phyloP scores from a whole-genome alignment of 37 sponge, comb jelly and placozoan species.

The Geodia barretti region DNA sequence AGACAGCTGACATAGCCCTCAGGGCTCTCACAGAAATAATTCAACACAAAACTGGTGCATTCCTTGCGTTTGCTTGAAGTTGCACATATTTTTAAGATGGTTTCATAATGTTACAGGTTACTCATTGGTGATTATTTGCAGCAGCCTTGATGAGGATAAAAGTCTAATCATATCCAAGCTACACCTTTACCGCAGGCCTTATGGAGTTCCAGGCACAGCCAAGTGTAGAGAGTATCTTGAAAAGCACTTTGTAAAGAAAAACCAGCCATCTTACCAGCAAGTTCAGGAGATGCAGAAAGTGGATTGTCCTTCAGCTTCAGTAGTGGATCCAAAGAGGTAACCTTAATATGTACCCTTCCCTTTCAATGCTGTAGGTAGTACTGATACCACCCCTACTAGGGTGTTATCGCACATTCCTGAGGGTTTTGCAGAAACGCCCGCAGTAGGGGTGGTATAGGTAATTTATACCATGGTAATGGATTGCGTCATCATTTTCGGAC shows the following conservation, averaged over 20 bases:
- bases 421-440: too few species aligned
- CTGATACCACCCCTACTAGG: too few species aligned
- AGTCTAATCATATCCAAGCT: slow-evolving; percentile 56
- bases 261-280: neutral
- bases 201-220: neutral
- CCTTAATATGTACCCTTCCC: too few species aligned
- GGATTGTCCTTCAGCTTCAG: neutral
- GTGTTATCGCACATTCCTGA: too few species aligned
- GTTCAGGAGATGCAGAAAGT: too few species aligned
- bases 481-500: too few species aligned
- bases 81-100: neutral
- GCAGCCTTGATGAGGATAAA: slow-evolving; percentile 41
- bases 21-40: slow-evolving; percentile 28
- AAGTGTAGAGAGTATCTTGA: slow-evolving; percentile 19
- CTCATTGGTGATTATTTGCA: slow-evolving; percentile 53
- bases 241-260: slow-evolving; percentile 4
- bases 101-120: slow-evolving; percentile 34
- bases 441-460: too few species aligned
- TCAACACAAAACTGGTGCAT: slow-evolving; percentile 28
- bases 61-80: neutral
- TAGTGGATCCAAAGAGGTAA: neutral
- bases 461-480: too few species aligned
- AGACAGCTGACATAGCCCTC: slow-evolving; percentile 55
- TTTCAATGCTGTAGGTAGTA: too few species aligned
- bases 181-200: neutral